Evolutionary conservation across 2,888 invertebrate genomes (phyloP).

Genomic region (Phaedon cochleariae): DNA sequence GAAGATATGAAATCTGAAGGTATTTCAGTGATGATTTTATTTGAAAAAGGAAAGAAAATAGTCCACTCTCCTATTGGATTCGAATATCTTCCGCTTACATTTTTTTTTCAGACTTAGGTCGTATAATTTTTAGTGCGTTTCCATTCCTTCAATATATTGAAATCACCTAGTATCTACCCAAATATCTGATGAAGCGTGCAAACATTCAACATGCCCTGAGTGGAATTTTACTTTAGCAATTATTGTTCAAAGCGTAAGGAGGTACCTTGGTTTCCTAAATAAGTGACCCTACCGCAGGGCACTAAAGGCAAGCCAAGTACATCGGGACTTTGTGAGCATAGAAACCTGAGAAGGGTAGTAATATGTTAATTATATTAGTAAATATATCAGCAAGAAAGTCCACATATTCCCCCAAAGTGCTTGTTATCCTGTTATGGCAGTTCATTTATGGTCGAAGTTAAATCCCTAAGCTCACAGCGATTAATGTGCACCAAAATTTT

Average conservation of each 20-base stretch:
- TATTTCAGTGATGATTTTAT: too few species aligned
- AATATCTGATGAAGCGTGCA: slow-evolving; percentile 16
- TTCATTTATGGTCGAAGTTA: slow-evolving; percentile 16
- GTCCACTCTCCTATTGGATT: too few species aligned
- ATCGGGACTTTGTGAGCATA: slow-evolving; percentile 64
- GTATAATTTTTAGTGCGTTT: too few species aligned
- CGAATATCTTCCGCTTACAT: too few species aligned
- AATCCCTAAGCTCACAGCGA: neutral
- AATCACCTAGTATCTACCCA: slow-evolving; percentile 37
- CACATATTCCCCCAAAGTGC: slow-evolving; percentile 23
- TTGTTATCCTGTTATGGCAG: slow-evolving; percentile 30
- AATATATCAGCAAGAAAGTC: slow-evolving; percentile 32
- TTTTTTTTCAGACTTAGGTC: too few species aligned
- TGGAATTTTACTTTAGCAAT: slow-evolving; percentile 29
- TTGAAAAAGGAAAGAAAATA: too few species aligned
- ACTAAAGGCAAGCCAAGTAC: slow-evolving; percentile 63
- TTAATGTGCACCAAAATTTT: neutral
- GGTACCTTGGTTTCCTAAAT: slow-evolving; percentile 61
- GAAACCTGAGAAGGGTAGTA: slow-evolving; percentile 57
- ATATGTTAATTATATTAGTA: slow-evolving; percentile 37
- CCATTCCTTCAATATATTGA: slow-evolving; percentile 10
- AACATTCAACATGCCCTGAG: slow-evolving; percentile 37
- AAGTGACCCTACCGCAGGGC: slow-evolving; percentile 62
- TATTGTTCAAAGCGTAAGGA: slow-evolving; percentile 26
- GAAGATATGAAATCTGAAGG: too few species aligned